Evolutionary conservation across 2,888 invertebrate species (phyloP).

Genomic region (Keiferia lycopersicella): DNA sequence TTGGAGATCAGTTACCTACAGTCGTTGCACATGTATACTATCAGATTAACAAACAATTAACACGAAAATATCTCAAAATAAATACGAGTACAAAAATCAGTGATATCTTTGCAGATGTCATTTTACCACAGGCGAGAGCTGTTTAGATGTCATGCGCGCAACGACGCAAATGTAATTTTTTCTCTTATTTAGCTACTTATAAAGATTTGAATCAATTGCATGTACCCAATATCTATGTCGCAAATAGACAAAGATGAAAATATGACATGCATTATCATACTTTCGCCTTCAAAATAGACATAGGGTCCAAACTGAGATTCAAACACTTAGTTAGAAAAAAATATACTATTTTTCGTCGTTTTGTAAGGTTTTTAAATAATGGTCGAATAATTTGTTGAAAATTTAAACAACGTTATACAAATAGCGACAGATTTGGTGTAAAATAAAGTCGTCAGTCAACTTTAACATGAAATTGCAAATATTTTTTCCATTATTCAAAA

Average conservation of each 20-base stretch:
- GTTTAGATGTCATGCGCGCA: too few species aligned
- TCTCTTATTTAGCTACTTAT: too few species aligned
- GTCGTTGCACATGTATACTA: slow-evolving; percentile 37
- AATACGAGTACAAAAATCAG: too few species aligned
- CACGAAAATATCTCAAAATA: neutral
- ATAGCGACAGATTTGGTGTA: too few species aligned
- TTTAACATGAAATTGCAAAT: neutral
- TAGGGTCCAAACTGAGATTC: neutral
- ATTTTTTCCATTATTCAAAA: neutral
- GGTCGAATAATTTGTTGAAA: too few species aligned
- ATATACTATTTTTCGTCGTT: too few species aligned
- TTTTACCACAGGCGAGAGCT: too few species aligned
- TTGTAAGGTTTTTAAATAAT: too few species aligned
- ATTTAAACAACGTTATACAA: too few species aligned
- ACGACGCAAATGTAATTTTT: too few species aligned
- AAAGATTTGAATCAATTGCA: neutral
- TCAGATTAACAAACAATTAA: neutral
- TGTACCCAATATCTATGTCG: neutral
- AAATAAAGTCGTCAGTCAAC: neutral
- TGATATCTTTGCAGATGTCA: too few species aligned
- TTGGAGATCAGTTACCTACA: slow-evolving; percentile 42
- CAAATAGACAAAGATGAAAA: neutral
- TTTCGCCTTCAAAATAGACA: neutral
- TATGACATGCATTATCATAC: slow-evolving; percentile 6
- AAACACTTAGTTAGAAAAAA: too few species aligned